Evolutionary conservation across 2,113 vertebrate genomes (phyloP), one percentile per base, ranked within the genome.

Genomic region (Eudorcas thomsonii): DNA sequence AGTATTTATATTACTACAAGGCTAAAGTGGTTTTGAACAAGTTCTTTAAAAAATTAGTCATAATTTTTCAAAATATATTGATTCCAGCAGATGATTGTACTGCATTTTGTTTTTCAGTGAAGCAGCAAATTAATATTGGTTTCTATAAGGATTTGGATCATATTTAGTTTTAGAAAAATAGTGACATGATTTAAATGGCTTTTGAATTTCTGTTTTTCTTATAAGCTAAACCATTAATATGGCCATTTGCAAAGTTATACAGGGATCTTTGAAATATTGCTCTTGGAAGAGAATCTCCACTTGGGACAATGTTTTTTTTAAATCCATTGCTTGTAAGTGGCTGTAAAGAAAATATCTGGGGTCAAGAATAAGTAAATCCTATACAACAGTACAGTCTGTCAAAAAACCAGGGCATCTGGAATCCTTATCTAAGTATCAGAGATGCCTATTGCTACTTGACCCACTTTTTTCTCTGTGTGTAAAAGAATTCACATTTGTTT

Each of bases 401-500:
- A 97, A 94, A 74, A 95, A 91, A 48, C 28, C 89, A 91, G 93
- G 89, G 82, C 84, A 80, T 89, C 91, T 97, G 81, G 82, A 96
- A 89, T 94, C 67, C 39, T 97, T 93, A 83, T 52, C 50, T 82
- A 84, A 96, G 86, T 30, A 95, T 43, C 62, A 95, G 30, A 48
- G 57, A 90, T 94, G 85, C 94, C 96, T 92, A 17, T 91, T 90
- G 83, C 89, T 98, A 87, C 71, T 90, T 98, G 97, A 96, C 96
- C 93, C 54, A 97, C 45, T 96, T 98, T 59, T 78, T 55, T 3
- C 50, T 92, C 16, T 93, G n/a, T 71, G 85, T 91, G 25, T 84
- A 90, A 96, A 94, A 97, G 71, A 95, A 98, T 80, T 97, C 94
- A 81, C 91, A 93, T 96, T 97, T 96, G 55, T 94, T 94, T 96